A percentile compares a stretch with the other conserved stretches of the same genome.
These are phyloP conservation scores for Geotria australis DNA, from an alignment of 2,797 vertebrate genomes.

Conservation along the genomic window DNA sequence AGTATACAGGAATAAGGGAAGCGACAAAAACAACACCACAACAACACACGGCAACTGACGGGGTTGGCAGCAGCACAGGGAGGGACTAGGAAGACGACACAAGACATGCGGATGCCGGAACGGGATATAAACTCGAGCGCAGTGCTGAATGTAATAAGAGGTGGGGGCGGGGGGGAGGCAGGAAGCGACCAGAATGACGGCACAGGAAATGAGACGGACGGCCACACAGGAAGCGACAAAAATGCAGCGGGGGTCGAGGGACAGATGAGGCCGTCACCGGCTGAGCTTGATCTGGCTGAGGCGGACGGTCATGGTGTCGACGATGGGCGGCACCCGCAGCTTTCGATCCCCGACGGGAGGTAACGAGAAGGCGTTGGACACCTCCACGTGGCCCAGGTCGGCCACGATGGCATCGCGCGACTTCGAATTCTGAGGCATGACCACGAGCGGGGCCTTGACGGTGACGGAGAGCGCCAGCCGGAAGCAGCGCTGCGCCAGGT, in stretches of 20 bases:
- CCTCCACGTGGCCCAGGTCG: slow-evolving; percentile 54
- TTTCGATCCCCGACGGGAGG: slow-evolving; percentile 37
- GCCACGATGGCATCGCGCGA: slow-evolving; percentile 61
- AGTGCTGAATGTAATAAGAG: no score
- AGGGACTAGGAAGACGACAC: no score
- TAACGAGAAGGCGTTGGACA: slow-evolving; percentile 37
- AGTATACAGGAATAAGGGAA: no score
- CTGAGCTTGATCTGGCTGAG: slow-evolving; percentile 54
- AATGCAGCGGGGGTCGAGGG: no score
- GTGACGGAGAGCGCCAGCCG: slow-evolving; percentile 42
- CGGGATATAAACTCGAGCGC: not conserved
- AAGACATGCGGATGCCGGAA: no score
- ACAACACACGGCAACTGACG: no score
- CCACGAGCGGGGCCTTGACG: slow-evolving; percentile 73
- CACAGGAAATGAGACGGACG: no score
- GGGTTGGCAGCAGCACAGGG: no score
- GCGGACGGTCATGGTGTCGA: slow-evolving; percentile 44
- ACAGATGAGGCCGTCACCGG: slow-evolving; percentile 17
- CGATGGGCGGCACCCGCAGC: slow-evolving; percentile 29
- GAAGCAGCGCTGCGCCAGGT: slow-evolving; percentile 45
- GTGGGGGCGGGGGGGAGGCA: no score
- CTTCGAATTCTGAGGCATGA: slow-evolving; percentile 58
- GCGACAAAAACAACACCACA: no score
- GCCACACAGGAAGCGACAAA: no score
- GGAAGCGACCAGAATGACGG: not conserved